Percentiles rank a stretch among this genome's conserved stretches.
Evolutionary conservation across 2,888 invertebrate species (phyloP).

Genomic region (Sympetrum striolatum): DNA sequence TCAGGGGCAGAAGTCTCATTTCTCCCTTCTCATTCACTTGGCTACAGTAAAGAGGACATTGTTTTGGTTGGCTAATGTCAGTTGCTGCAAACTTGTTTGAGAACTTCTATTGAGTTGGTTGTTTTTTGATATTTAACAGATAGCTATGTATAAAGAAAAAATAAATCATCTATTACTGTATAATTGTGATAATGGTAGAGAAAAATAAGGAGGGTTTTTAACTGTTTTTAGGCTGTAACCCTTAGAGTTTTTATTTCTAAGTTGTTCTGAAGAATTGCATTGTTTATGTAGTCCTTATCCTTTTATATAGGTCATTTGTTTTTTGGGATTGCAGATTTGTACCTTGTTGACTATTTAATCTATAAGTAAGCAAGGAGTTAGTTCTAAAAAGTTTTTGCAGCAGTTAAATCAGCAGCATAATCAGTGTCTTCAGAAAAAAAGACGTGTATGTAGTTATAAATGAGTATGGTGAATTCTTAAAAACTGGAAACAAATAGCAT

Average conservation of each 20-base stretch:
- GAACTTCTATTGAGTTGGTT: slow-evolving; percentile 51
- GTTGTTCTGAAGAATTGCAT: slow-evolving; percentile 42
- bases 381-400: slow-evolving; percentile 47
- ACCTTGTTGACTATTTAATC: slow-evolving; percentile 44
- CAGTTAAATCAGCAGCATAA: slow-evolving; percentile 43
- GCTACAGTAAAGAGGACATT: slow-evolving; percentile 49
- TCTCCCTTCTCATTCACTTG: slow-evolving; percentile 45
- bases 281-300: slow-evolving; percentile 37
- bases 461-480: slow-evolving; percentile 44
- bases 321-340: slow-evolving; percentile 37
- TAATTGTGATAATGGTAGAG: slow-evolving; percentile 50
- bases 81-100: slow-evolving; percentile 48
- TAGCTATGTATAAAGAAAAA: slow-evolving; percentile 52
- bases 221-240: slow-evolving; percentile 48
- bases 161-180: slow-evolving; percentile 48
- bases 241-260: slow-evolving; percentile 43
- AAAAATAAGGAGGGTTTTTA: slow-evolving; percentile 48
- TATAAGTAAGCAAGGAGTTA: slow-evolving; percentile 35
- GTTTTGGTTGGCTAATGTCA: slow-evolving; percentile 50
- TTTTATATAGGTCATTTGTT: slow-evolving; percentile 36
- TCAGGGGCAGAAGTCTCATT: slow-evolving; percentile 49
- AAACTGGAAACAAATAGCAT: slow-evolving; percentile 44
- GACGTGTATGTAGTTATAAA: slow-evolving; percentile 42
- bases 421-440: slow-evolving; percentile 43
- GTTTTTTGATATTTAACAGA: slow-evolving; percentile 60